These are phyloP conservation scores for Ardeotis arabs DNA, from an alignment of 2,113 vertebrate species.

Conservation along the genomic window DNA sequence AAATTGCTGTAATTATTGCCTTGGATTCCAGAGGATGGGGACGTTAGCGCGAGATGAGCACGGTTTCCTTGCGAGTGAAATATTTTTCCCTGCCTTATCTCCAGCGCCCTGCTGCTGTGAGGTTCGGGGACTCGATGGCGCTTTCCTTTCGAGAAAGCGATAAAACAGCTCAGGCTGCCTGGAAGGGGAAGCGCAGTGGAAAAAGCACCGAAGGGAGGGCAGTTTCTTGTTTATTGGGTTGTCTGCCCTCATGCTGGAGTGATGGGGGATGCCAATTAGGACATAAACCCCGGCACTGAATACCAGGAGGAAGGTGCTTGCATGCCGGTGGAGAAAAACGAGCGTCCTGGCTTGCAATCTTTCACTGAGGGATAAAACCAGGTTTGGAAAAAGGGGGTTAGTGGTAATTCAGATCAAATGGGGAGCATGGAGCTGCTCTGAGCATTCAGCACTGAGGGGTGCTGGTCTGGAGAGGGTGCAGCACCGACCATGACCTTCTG, in stretches of 20 bases:
- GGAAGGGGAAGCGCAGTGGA: background rate
- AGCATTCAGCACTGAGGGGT: background rate
- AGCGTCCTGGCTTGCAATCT: background rate
- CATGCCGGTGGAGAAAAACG: fast-evolving
- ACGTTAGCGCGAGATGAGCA: background rate
- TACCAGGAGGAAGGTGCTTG: background rate
- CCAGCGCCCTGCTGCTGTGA: conserved; percentile 51
- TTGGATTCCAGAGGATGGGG: conserved; percentile 64
- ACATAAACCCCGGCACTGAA: background rate
- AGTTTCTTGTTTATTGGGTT: background rate
- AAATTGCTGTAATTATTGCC: conserved; percentile 73
- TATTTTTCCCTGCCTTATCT: conserved; percentile 66
- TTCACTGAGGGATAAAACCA: background rate
- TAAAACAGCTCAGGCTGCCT: conserved; percentile 33
- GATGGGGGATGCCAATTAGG: background rate
- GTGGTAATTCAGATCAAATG: background rate
- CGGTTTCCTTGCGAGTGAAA: conserved; percentile 57
- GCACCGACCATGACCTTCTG: background rate
- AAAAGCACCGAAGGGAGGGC: background rate
- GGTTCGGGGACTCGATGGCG: background rate
- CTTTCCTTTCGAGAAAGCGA: conserved; percentile 22
- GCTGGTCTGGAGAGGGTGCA: background rate
- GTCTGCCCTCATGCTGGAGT: background rate
- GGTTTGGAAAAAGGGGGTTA: background rate
- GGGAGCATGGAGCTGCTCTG: background rate